Percentiles rank a stretch among this genome's conserved stretches.
These are phyloP conservation scores for Pterois miles DNA, from an alignment of 2,797 vertebrate species.

Conservation along the genomic window DNA sequence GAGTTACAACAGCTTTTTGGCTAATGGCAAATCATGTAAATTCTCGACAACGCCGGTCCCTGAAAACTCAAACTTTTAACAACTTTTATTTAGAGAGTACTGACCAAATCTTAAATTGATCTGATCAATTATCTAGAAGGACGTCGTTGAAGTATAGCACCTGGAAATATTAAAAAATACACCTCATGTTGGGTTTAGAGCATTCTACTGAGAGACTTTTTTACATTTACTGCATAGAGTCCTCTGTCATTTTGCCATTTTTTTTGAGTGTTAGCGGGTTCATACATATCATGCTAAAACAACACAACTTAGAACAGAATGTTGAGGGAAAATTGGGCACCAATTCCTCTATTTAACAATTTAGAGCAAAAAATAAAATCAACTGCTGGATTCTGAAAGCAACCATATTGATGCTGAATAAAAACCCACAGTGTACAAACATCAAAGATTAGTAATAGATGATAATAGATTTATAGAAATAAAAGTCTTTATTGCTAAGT, in stretches of 20 bases:
- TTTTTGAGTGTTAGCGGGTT: neutral
- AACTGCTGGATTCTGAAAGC: neutral
- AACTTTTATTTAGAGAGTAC: no score
- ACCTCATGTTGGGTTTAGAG: no score
- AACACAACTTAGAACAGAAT: neutral
- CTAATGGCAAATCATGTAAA: no score
- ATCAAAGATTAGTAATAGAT: neutral
- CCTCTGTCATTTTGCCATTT: neutral
- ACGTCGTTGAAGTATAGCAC: no score
- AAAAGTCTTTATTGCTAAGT: neutral
- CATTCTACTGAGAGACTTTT: neutral
- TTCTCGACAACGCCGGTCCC: no score
- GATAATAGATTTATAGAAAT: no score
- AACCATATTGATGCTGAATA: neutral
- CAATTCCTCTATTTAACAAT: neutral
- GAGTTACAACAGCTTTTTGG: no score
- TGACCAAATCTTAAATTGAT: no score
- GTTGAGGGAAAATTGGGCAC: neutral
- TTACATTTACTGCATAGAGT: neutral
- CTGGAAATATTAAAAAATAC: no score
- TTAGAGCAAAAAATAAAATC: neutral
- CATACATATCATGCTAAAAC: neutral
- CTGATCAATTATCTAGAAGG: no score
- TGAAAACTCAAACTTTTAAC: no score
- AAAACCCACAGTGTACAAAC: neutral